phyloP scores from a whole-genome alignment of 2,888 invertebrate species.

The Trichogramma dendrolimi region DNA sequence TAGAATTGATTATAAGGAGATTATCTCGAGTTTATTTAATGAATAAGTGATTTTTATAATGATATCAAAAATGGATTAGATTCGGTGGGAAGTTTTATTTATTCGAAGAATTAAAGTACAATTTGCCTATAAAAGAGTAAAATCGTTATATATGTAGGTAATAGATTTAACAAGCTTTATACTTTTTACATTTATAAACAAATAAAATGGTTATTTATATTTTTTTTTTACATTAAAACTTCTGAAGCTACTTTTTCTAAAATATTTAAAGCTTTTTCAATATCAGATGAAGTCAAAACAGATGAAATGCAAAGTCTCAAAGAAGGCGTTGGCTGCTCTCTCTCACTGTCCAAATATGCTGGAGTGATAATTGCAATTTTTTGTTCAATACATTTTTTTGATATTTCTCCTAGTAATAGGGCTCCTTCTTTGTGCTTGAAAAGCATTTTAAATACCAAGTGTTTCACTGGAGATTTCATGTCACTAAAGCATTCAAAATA shows the following conservation, averaged over 20 bases:
- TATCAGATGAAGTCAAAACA: conserved; percentile 61
- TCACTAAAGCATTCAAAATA: conserved; percentile 44
- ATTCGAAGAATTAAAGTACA: too few relatives aligned
- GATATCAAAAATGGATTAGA: too few relatives aligned
- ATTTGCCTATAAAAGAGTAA: too few relatives aligned
- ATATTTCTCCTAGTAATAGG: conserved; percentile 60
- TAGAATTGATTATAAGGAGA: too few relatives aligned
- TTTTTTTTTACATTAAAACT: conserved; percentile 9
- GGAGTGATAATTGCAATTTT: conserved; percentile 69
- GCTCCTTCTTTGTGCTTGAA: conserved; percentile 53
- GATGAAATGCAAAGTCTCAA: conserved; percentile 69
- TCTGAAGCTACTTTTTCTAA: conserved; percentile 50
- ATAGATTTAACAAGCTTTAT: too few relatives aligned
- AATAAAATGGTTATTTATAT: neutral
- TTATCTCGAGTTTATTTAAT: too few relatives aligned
- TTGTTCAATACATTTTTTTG: conserved; percentile 62
- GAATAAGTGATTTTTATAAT: too few relatives aligned
- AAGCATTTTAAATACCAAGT: conserved; percentile 62
- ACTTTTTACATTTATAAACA: too few relatives aligned
- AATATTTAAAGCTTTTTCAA: conserved; percentile 52
- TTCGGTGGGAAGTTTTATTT: too few relatives aligned
- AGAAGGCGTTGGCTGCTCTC: conserved; percentile 64
- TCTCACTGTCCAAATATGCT: conserved; percentile 67
- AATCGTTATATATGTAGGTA: too few relatives aligned
- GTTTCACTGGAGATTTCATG: conserved; percentile 64